A percentile compares a stretch with the other conserved stretches of the same genome.
Evolutionary conservation across 2,888 invertebrate species (phyloP).

Genomic region (Mythimna lalbum): DNA sequence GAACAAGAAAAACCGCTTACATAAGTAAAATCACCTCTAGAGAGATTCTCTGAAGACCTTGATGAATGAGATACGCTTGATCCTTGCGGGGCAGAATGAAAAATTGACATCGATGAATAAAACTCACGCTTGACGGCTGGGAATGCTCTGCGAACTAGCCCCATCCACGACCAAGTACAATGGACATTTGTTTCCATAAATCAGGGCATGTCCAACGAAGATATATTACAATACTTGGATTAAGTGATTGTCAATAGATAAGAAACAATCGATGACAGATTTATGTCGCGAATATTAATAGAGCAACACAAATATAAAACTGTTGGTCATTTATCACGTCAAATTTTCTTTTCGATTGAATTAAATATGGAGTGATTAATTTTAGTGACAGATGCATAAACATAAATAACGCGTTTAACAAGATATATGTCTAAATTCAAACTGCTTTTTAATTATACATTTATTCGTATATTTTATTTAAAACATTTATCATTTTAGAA

Average conservation of each 20-base stretch:
- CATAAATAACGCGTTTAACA: conserved; percentile 23
- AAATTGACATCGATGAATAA: conserved; percentile 74
- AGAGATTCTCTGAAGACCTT: conserved; percentile 62
- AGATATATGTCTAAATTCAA: conserved; percentile 20
- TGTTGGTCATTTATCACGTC: conserved; percentile 39
- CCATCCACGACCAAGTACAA: conserved; percentile 40
- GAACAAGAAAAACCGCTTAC: conserved; percentile 59
- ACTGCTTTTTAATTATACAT: conserved; percentile 5
- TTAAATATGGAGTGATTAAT: conserved; percentile 28
- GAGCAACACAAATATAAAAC: conserved; percentile 29
- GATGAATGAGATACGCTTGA: conserved; percentile 71
- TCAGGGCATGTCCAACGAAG: conserved; percentile 50
- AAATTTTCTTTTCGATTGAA: conserved; percentile 24
- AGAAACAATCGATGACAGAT: conserved; percentile 53
- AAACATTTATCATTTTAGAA: conserved; percentile 19
- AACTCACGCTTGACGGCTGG: conserved; percentile 61
- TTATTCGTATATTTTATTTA: conserved; percentile 21
- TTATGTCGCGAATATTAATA: conserved; percentile 43
- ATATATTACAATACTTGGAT: conserved; percentile 57
- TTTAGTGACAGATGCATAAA: conserved; percentile 18
- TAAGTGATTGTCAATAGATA: conserved; percentile 57
- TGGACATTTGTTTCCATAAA: conserved; percentile 58
- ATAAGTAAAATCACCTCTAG: conserved; percentile 60
- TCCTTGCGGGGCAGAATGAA: conserved; percentile 67
- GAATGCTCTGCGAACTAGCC: conserved; percentile 37